phyloP scores from a whole-genome alignment of 1,140 invertebrate genomes.

The Nebria ingens region DNA sequence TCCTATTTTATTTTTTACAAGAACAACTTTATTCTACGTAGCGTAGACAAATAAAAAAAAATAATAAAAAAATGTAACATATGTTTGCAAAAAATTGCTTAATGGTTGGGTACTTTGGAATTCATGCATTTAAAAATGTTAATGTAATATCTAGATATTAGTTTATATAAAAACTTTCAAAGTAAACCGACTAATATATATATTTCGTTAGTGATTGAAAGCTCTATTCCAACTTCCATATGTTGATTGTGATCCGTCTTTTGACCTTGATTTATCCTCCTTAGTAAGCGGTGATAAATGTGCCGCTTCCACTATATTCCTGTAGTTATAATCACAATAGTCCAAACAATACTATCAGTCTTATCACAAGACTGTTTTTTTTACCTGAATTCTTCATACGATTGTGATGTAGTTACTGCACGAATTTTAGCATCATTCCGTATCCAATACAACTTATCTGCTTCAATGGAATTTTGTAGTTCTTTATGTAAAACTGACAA shows the following conservation, averaged over 20 bases:
- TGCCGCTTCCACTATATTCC: constrained; percentile 39
- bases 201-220: not conserved
- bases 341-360: constrained; percentile 16
- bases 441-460: constrained; percentile 43
- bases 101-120: not conserved
- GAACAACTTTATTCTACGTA: not conserved
- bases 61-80: not conserved
- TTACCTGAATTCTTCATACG: constrained; percentile 49
- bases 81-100: not conserved
- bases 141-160: not conserved
- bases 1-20: not conserved
- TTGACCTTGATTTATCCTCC: constrained; percentile 31
- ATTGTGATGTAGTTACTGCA: constrained; percentile 42
- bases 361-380: too few species aligned
- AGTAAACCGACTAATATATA: not conserved
- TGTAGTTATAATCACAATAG: too few species aligned
- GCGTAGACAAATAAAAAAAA: not conserved
- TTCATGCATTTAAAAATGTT: constrained; percentile 4
- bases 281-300: constrained; percentile 34
- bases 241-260: constrained; percentile 18
- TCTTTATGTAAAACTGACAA: constrained; percentile 30
- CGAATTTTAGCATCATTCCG: constrained; percentile 50
- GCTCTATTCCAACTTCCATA: constrained; percentile 14
- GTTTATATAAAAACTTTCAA: not conserved
- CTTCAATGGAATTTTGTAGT: constrained; percentile 33